These are phyloP conservation scores for Nesogale talazaci DNA, from an alignment of 2,113 vertebrate species.

Conservation along the genomic window DNA sequence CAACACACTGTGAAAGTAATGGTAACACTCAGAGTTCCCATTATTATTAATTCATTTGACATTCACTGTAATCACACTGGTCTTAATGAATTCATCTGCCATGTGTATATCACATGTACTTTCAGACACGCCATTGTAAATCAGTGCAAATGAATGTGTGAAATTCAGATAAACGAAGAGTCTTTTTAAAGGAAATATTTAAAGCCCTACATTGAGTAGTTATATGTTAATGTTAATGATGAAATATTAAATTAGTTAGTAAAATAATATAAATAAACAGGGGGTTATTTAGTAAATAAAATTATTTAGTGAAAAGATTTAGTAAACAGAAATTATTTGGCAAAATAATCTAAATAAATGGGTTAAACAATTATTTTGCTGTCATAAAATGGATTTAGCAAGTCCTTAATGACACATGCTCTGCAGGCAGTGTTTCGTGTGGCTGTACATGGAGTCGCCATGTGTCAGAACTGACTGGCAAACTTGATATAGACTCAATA, in stretches of 20 bases:
- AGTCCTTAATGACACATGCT: not conserved
- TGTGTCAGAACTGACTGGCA: not conserved
- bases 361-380: too few relatives aligned
- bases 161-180: slow-evolving; percentile 54
- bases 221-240: not conserved
- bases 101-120: slow-evolving; percentile 83
- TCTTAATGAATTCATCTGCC: slow-evolving; percentile 88
- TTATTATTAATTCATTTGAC: slow-evolving; percentile 91
- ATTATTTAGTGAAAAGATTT: too few relatives aligned
- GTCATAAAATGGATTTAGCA: too few relatives aligned
- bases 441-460: too few relatives aligned
- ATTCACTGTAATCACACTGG: slow-evolving; percentile 88
- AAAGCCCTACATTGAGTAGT: slow-evolving; percentile 46
- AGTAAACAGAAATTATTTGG: too few relatives aligned
- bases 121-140: slow-evolving; percentile 82
- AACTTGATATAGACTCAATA: not conserved
- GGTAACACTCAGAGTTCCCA: slow-evolving; percentile 87
- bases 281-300: too few relatives aligned
- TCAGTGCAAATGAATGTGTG: slow-evolving; percentile 82
- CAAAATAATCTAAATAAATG: too few relatives aligned
- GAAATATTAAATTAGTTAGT: slow-evolving; percentile 25
- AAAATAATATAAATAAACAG: not conserved
- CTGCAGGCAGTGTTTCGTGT: not conserved
- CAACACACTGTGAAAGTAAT: slow-evolving; percentile 89
- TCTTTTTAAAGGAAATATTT: not conserved